These are phyloP conservation scores for Eudasyphora cyanicolor DNA, from an alignment of 2,888 invertebrate genomes.

Conservation along the genomic window DNA sequence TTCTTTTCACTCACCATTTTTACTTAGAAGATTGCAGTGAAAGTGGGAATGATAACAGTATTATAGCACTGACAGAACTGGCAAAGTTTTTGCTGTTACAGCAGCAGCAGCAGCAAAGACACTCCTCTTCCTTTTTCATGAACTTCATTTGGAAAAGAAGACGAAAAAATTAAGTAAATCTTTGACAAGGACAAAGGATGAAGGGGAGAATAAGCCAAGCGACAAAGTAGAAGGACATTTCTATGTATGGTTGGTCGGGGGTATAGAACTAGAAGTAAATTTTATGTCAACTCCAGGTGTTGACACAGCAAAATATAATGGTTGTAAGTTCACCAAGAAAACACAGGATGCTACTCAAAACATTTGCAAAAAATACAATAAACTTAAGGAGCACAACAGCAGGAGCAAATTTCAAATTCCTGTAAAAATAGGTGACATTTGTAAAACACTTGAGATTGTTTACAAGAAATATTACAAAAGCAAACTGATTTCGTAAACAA, in stretches of 20 bases:
- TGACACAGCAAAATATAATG: conserved; percentile 43
- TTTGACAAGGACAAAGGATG: not conserved
- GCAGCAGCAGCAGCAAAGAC: not conserved
- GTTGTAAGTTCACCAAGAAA: not conserved
- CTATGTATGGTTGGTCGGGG: not conserved
- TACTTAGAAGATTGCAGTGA: not conserved
- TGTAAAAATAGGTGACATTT: conserved; percentile 15
- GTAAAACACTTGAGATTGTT: not conserved
- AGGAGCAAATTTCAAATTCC: not conserved
- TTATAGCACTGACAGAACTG: conserved; percentile 5
- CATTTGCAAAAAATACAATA: conserved; percentile 5
- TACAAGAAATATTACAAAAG: not conserved
- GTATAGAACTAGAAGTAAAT: conserved; percentile 17
- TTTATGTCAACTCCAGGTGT: conserved; percentile 53
- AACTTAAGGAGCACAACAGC: not conserved
- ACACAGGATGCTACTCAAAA: not conserved
- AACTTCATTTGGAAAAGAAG: conserved; percentile 1
- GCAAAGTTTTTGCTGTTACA: not conserved
- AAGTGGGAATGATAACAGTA: conserved; percentile 17
- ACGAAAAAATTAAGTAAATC: conserved; percentile 11
- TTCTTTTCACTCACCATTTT: not conserved
- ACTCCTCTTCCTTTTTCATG: not conserved
- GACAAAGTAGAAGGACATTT: not conserved
- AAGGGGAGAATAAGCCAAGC: not conserved
- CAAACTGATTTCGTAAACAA: not conserved